A percentile compares a stretch with the other conserved stretches of the same genome.
Evolutionary conservation across 2,888 invertebrate species (phyloP).

Genomic region (Cryptus viduatorius): DNA sequence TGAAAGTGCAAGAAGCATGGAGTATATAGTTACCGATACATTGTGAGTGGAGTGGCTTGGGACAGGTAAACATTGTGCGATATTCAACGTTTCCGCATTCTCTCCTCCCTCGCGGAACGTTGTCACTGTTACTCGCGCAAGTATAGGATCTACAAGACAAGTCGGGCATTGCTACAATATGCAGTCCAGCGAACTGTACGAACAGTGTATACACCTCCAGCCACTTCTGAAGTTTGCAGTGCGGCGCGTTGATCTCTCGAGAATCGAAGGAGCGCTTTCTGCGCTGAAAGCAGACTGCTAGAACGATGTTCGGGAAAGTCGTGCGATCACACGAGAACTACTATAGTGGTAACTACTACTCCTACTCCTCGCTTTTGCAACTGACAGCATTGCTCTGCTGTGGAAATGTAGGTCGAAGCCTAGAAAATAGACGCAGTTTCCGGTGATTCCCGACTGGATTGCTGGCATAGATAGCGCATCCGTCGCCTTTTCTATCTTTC

Average conservation of each 20-base stretch:
- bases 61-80: slow-evolving; percentile 56
- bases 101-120: slow-evolving; percentile 19
- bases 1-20: slow-evolving; percentile 20
- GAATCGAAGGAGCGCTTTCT: slow-evolving; percentile 41
- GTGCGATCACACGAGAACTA: slow-evolving; percentile 21
- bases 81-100: slow-evolving; percentile 51
- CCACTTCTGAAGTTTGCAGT: slow-evolving; percentile 39
- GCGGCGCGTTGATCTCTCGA: slow-evolving; percentile 50
- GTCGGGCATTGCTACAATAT: slow-evolving; percentile 18
- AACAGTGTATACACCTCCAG: slow-evolving; percentile 15
- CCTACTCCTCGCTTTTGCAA: slow-evolving; percentile 5
- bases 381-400: slow-evolving; percentile 19
- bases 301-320: slow-evolving; percentile 39
- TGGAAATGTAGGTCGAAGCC: slow-evolving; percentile 53
- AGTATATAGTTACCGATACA: slow-evolving; percentile 53
- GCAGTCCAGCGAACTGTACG: slow-evolving; percentile 41
- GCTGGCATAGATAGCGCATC: slow-evolving; percentile 24
- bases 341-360: slow-evolving; percentile 10
- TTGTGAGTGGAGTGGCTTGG: slow-evolving; percentile 43
- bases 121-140: slow-evolving; percentile 9
- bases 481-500: not conserved
- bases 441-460: slow-evolving; percentile 19
- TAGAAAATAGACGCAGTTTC: slow-evolving; percentile 45
- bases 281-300: slow-evolving; percentile 42
- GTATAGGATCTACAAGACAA: slow-evolving; percentile 22